Percentiles rank a stretch among this genome's conserved stretches.
Conservation (phyloP, 2,797 vertebrate species). For the Platyrinchus mystaceus region DNA sequence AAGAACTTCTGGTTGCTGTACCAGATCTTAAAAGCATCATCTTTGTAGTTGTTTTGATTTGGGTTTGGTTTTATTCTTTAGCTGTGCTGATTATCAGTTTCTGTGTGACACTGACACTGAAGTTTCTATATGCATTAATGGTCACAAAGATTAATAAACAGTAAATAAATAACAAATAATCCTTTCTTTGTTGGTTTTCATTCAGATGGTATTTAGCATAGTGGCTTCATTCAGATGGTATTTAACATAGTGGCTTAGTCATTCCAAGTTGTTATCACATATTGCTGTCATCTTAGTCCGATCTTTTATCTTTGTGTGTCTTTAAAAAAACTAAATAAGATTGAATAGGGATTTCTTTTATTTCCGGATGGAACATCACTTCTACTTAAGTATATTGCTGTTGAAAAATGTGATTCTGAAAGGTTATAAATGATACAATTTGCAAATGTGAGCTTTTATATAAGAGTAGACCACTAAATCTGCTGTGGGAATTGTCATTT, state of each 20-base stretch:
- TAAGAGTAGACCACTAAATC: neutral
- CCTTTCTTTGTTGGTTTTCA: neutral
- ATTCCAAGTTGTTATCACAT: neutral
- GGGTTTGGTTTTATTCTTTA: neutral
- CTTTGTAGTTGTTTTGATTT: neutral
- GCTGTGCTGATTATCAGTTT: neutral
- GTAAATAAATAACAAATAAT: neutral
- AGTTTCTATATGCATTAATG: neutral
- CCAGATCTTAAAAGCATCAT: neutral
- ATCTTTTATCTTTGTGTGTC: neutral
- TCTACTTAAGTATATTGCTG: neutral
- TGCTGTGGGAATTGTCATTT: neutral
- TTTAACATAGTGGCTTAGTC: neutral
- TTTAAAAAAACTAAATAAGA: neutral
- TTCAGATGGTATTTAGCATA: neutral
- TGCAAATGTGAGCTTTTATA: neutral
- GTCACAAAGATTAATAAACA: neutral
- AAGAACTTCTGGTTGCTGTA: neutral
- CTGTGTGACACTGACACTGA: neutral
- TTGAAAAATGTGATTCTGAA: neutral
- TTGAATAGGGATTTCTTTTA: neutral
- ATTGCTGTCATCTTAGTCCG: neutral
- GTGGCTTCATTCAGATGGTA: neutral
- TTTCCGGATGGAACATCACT: neutral
- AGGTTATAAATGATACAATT: neutral